Percentiles rank a stretch among this genome's conserved stretches.
phyloP scores from a whole-genome alignment of 2,797 vertebrate genomes.

The Erithacus rubecula region DNA sequence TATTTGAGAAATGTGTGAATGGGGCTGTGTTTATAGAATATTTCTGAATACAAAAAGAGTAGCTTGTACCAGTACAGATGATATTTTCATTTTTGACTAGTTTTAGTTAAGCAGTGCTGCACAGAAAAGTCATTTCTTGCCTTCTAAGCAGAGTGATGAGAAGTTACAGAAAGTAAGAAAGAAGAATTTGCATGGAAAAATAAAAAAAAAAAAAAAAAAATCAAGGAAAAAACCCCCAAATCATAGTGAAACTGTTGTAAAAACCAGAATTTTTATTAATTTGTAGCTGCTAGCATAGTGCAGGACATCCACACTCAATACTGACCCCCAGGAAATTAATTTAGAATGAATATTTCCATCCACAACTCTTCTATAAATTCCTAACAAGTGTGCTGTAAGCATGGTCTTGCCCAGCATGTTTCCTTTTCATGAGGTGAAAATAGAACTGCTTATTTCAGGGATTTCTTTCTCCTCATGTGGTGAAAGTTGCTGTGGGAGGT shows the following conservation, averaged over 20 bases:
- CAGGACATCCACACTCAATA: neutral
- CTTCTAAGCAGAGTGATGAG: neutral
- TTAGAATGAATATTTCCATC: neutral
- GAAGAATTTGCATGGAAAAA: neutral
- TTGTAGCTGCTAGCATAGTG: neutral
- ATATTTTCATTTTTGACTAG: neutral
- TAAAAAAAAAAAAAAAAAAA: fast-evolving
- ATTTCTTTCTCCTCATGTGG: neutral
- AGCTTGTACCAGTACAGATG: neutral
- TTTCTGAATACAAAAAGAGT: neutral
- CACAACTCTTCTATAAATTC: fast-evolving
- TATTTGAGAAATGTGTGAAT: neutral
- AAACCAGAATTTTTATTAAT: neutral
- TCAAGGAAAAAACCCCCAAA: too few relatives aligned
- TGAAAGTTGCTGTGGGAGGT: neutral
- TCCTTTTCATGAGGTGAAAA: neutral
- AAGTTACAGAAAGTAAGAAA: neutral
- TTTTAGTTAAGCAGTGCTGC: neutral
- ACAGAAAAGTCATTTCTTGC: neutral
- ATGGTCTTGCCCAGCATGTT: neutral
- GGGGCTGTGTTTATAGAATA: neutral
- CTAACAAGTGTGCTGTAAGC: neutral
- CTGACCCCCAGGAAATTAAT: neutral
- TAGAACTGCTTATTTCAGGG: neutral
- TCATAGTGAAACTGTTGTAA: neutral